Evolutionary conservation across 2,113 vertebrate species (phyloP).

Genomic region (Chloropsis hardwickii): DNA sequence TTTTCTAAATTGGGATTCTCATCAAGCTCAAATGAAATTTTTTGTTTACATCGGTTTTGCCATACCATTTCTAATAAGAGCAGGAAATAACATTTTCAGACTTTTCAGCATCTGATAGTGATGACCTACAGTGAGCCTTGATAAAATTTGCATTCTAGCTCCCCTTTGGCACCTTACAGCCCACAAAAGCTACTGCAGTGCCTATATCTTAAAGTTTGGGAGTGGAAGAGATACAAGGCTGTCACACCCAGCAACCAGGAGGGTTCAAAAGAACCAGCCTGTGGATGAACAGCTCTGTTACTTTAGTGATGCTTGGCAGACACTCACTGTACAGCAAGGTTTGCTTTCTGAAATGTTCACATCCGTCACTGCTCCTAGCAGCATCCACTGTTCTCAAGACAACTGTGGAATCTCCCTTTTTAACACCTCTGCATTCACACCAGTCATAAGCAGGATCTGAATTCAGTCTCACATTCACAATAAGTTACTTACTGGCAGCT

Average conservation of each 20-base stretch:
- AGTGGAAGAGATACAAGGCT: neutral
- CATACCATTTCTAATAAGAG: neutral
- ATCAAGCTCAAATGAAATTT: neutral
- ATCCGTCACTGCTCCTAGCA: neutral
- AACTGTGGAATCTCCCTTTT: neutral
- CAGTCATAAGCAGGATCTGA: neutral
- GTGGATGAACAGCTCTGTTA: neutral
- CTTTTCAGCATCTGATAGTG: neutral
- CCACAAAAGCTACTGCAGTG: neutral
- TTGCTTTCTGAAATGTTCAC: neutral
- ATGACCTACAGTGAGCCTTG: neutral
- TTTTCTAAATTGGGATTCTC: neutral
- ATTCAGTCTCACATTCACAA: neutral
- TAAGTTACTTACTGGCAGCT: neutral
- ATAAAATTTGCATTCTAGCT: neutral
- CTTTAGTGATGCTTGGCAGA: neutral
- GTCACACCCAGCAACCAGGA: neutral
- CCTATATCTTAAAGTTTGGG: neutral
- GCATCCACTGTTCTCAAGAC: neutral
- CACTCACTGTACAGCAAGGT: neutral
- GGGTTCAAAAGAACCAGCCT: neutral
- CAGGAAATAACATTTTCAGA: neutral
- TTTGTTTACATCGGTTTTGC: neutral
- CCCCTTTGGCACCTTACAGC: neutral
- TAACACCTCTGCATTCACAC: neutral